These are phyloP conservation scores for Acronicta leporina DNA, from an alignment of 2,888 invertebrate genomes.

Conservation along the genomic window DNA sequence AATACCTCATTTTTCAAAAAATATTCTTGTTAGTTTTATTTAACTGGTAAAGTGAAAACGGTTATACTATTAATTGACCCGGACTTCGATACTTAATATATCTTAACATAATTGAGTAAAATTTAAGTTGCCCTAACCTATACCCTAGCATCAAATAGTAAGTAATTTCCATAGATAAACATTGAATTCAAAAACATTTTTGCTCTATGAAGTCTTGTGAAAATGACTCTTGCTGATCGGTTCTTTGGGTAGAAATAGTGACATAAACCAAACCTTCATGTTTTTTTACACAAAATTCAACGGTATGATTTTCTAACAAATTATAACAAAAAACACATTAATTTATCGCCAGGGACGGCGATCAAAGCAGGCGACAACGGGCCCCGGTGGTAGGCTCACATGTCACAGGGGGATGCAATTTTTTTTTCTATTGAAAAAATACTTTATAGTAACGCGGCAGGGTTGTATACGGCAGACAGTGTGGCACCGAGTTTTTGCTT, in stretches of 20 bases:
- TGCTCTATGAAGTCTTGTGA: too few relatives aligned
- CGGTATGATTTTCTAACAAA: constrained; percentile 42
- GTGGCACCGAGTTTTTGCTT: constrained; percentile 78
- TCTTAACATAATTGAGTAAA: too few relatives aligned
- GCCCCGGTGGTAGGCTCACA: constrained; percentile 66
- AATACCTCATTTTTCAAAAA: too few relatives aligned
- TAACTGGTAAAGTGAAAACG: too few relatives aligned
- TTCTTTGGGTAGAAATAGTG: neutral
- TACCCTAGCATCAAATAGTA: too few relatives aligned
- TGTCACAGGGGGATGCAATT: constrained; percentile 70
- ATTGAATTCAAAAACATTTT: too few relatives aligned
- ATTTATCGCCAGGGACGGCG: constrained; percentile 65
- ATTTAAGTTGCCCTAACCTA: too few relatives aligned
- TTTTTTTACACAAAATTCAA: constrained; percentile 36
- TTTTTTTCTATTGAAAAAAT: constrained; percentile 72
- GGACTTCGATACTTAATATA: too few relatives aligned
- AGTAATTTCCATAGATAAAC: too few relatives aligned
- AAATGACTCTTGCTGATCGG: too few relatives aligned
- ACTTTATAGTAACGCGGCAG: constrained; percentile 68
- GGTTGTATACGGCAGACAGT: constrained; percentile 74
- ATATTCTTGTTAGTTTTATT: too few relatives aligned
- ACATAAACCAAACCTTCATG: neutral
- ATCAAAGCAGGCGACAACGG: constrained; percentile 76
- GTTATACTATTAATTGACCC: too few relatives aligned
- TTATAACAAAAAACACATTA: constrained; percentile 60